Evolutionary conservation across 2,113 vertebrate genomes (phyloP), one percentile per base, ranked within the genome.

Genomic region (Siniperca knerii): DNA sequence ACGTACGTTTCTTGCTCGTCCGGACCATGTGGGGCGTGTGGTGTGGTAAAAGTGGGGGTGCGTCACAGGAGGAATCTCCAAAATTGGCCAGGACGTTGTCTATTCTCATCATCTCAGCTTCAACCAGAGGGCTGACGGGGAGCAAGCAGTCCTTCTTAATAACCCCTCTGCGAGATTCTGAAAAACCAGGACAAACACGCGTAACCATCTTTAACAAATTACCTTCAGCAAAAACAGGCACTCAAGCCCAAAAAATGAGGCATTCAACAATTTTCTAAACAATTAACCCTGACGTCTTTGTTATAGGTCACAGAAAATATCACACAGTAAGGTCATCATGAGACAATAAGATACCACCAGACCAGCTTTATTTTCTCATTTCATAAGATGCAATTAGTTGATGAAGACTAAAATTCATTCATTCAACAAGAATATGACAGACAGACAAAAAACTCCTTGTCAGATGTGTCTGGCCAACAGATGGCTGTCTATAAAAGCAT

Each of bases 41-140:
- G 75, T 76, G 80, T 6, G 79, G 52, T 48, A 82, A 25, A 60
- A 77, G 37, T 46, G 83, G 4, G 0, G 90, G 52, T 3, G 54
- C 46, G 35, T 93, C 83, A 35, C 54, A 15, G 1, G 87, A 55
- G 1, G 75, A 65, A 62, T 94, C 91, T 58, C 90, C 85, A 46
- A 92, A 93, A 67, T 72, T 82, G 42, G 89, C 90, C 61, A 94
- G 80, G 65, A 94, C 91, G 0, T 37, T 81, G 78, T 91, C 87
- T 40, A 93, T 88, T 82, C 90, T 93, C 91, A 82, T 93, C 90
- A 94, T 92, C 83, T 95, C 92, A 2, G 76, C 93, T 70, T 94
- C 84, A 13, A 93, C 77, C 76, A 90, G 81, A 15, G 93, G 91
- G 67, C 92, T 91, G 84, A 94, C 90, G 0, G 89, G 18, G 6